Percentiles rank a stretch among this genome's conserved stretches.
phyloP scores from a whole-genome alignment of 1,140 invertebrate species.

The Trichomalopsis sarcophagae region DNA sequence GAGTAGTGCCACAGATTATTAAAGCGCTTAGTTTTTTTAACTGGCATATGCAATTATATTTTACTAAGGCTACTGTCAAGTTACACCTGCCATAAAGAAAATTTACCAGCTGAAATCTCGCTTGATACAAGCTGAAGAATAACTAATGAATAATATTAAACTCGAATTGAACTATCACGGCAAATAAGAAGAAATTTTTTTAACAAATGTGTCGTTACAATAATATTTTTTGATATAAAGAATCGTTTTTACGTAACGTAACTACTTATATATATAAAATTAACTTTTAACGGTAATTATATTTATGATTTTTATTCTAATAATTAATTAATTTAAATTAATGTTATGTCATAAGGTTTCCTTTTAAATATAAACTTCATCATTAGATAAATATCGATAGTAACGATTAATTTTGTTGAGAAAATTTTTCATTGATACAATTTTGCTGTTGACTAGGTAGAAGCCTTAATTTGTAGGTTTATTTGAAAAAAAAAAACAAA shows the following conservation, averaged over 20 bases:
- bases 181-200: conserved; percentile 35
- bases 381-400: conserved; percentile 8
- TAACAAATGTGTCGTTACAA: conserved; percentile 48
- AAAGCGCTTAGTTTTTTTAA: conserved; percentile 50
- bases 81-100: conserved; percentile 46
- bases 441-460: conserved; percentile 42
- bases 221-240: conserved; percentile 44
- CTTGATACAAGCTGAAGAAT: conserved; percentile 27
- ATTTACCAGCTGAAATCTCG: conserved; percentile 30
- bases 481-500: conserved; percentile 40
- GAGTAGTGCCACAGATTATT: conserved; percentile 58
- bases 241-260: conserved; percentile 26
- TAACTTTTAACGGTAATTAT: conserved; percentile 21
- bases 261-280: conserved; percentile 23
- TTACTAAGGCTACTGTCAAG: conserved; percentile 42
- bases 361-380: conserved; percentile 22
- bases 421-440: conserved; percentile 43
- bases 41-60: conserved; percentile 43
- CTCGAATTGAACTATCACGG: conserved; percentile 33
- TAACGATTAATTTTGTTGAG: conserved; percentile 47
- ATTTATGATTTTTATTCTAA: conserved; percentile 1
- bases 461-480: conserved; percentile 43
- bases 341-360: not conserved
- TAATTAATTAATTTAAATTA: conserved; percentile 9
- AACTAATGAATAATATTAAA: conserved; percentile 10